phyloP scores from a whole-genome alignment of 2,888 invertebrate genomes.

The Drosophila prostipennis region DNA sequence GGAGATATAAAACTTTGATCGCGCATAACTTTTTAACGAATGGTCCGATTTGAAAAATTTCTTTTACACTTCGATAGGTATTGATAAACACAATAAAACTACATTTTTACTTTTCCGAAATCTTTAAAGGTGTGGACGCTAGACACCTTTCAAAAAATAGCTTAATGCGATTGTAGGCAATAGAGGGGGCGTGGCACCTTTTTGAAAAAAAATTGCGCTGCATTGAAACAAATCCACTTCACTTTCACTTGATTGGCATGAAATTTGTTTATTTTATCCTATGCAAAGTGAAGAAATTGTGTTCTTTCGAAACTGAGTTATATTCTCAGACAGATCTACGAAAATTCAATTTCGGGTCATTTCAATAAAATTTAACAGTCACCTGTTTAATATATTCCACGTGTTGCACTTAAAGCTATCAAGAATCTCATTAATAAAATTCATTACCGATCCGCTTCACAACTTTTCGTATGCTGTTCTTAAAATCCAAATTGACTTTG shows the following conservation, averaged over 20 bases:
- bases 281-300: neutral
- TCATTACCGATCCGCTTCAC: constrained; percentile 1
- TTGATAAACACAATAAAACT: too few species aligned
- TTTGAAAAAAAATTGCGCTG: too few species aligned
- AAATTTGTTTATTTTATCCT: neutral
- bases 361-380: too few species aligned
- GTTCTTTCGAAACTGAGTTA: neutral
- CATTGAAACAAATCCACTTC: neutral
- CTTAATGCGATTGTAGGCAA: too few species aligned
- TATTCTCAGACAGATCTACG: neutral
- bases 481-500: constrained; percentile 15
- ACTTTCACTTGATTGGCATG: neutral
- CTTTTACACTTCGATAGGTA: too few species aligned
- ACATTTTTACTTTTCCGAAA: too few species aligned
- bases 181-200: too few species aligned
- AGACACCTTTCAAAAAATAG: too few species aligned
- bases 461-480: neutral
- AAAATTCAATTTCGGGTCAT: neutral
- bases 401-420: constrained; percentile 6
- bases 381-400: constrained; percentile 1
- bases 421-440: constrained; percentile 7
- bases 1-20: too few species aligned
- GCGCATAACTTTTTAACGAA: too few species aligned
- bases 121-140: too few species aligned
- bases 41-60: too few species aligned